Base-by-base conservation (phyloP, 2,888 invertebrate genomes). In the Parnassius mnemosyne region DNA sequence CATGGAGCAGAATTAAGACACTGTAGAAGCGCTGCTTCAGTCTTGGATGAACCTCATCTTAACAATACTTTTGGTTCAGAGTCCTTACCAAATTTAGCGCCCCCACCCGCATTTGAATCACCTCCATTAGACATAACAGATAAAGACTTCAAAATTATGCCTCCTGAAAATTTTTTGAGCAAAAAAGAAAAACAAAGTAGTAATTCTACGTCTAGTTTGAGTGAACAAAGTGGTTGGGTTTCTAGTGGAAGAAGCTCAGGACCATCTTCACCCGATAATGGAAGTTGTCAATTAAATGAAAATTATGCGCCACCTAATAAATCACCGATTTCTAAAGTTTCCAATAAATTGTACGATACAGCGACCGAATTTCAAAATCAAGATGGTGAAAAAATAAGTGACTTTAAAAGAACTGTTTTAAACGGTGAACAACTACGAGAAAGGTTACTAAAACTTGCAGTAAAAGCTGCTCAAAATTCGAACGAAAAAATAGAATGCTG, bases 181-280 rank as follows among this genome's bases (percentile, higher is more conserved):
- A 90, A 89, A 76, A 87, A 90, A 66, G 80, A 82, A 46, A 89
- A 89, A 71, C 73, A 72, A 43, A 85, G 83, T 64, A 93, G 92
- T 62, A 92, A 87, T 70, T 94, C 94, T 10, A 94, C 94, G 0
- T 94, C 94, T 13, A 94, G 94, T 64, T 84, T 95, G 65, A 96
- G 96, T 73, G 97, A 97, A 81, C 95, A 96, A 82, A 96, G 96
- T 76, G 97, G 97, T 1, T 97, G 97, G 96, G 96, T 97, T 0
- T 96, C 96, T 43, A 96, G 96, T 72, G 94, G 95, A 53, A 92
- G 93, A 52, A 94, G 94, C 75, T 94, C 94, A 57, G 93, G 92
- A 20, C 92, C 92, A n/a, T 94, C 94, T 0, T 92, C 93, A 59
- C 94, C 94, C 5, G 94, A 94, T 74, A 86, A 87, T 74, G 86